Evolutionary conservation across 2,113 vertebrate species (phyloP), one percentile per base, ranked within the genome.

Genomic region (Microtus oregoni): DNA sequence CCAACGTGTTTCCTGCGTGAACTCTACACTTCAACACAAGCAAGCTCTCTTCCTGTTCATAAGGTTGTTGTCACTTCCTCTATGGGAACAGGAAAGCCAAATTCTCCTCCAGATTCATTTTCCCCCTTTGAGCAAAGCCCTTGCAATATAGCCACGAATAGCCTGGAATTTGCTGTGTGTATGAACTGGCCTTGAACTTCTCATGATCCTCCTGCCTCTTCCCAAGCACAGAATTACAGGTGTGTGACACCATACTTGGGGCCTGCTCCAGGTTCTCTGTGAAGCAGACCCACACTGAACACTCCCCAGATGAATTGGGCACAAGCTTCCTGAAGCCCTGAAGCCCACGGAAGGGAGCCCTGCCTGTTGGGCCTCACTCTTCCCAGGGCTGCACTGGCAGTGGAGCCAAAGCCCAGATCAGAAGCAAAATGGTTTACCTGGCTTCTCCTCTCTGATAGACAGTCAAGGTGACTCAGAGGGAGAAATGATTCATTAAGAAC

Each of bases 211-310:
- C 61, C 38, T 44, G 17, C n/a, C n/a, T 67, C 63, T 35, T 86
- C 28, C 9, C 38, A 47, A 86, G 61, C 41, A 47, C 58, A 63
- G 28, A 20, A 35, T 47, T 86, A 13, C 83, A 47, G 83, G 63
- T 10, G 17, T 67, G 41, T 32, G 17, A 22, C 20, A 44, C 41
- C 28, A 47, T 10, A 15, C 61, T 32, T 9, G 47, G 38, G 26
- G 2, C 44, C 7, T 85, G 41, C 82, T 67, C 61, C 63, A 85
- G 58, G 72, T 5, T 50, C n/a, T 76, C 47, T 72, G 55, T 70
- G 78, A 95, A 61, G 65, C 24, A 76, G 17, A 96, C 87, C 90
- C 78, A 86, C 24, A 89, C 58, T n/a, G 0, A 96, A 35, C 44
- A 75, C 15, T 67, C 44, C 63, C 6, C 15, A 67, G 44, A 77